Percentiles rank a stretch among this genome's conserved stretches.
phyloP scores from a whole-genome alignment of 2,888 invertebrate genomes.

The Agrotis puta region DNA sequence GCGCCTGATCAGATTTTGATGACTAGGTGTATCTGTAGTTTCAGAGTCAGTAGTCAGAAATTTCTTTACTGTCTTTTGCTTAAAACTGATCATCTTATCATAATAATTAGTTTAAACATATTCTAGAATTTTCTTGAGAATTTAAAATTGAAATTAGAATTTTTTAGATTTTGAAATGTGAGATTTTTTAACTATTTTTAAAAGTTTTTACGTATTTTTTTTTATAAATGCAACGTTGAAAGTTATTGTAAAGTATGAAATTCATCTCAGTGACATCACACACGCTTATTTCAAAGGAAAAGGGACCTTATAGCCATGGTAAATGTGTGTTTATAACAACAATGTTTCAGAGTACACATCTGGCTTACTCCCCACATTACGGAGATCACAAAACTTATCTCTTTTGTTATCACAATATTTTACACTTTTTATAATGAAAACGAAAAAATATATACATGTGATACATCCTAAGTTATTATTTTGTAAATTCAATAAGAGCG shows the following conservation, averaged over 20 bases:
- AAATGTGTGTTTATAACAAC: background rate
- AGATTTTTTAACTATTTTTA: background rate
- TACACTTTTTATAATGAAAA: background rate
- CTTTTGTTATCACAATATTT: background rate
- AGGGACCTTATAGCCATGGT: background rate
- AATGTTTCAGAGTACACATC: slow-evolving; percentile 37
- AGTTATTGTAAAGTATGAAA: background rate
- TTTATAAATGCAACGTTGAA: background rate
- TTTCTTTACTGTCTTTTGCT: background rate
- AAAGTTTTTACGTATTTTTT: background rate
- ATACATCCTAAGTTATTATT: background rate
- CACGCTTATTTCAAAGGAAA: slow-evolving; percentile 6
- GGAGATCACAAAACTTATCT: slow-evolving; percentile 14
- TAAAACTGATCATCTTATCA: no score
- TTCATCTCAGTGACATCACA: background rate
- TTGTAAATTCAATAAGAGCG: slow-evolving; percentile 1
- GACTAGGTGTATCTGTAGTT: background rate
- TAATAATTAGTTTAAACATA: no score
- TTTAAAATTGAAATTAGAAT: no score
- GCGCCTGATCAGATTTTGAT: background rate
- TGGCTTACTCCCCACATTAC: slow-evolving; percentile 29
- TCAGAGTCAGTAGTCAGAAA: no score
- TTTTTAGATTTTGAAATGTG: no score
- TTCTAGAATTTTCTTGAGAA: no score
- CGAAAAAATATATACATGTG: background rate